phyloP scores from a whole-genome alignment of 2,113 vertebrate species.

The Aptenodytes forsteri region DNA sequence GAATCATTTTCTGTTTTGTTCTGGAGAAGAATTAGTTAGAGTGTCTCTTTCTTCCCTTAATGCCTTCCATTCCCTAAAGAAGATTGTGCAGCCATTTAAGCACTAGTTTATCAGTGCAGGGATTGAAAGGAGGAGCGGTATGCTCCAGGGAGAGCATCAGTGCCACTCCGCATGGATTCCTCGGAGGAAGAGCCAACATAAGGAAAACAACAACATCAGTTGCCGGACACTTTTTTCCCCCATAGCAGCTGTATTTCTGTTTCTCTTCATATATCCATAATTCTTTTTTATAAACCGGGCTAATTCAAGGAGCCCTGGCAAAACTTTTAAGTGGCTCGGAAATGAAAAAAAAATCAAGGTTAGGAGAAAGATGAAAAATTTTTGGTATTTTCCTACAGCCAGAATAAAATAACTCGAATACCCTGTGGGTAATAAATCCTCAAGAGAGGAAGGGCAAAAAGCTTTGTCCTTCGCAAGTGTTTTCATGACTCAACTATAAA shows the following conservation, averaged over 20 bases:
- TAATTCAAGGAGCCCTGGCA: not conserved
- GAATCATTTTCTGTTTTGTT: not conserved
- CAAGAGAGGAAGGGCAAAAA: not conserved
- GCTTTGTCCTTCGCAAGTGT: not conserved
- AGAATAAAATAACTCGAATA: not conserved
- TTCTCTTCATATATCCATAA: not conserved
- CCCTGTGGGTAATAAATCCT: not conserved
- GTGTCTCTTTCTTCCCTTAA: not conserved
- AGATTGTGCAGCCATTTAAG: not conserved
- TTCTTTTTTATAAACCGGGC: not conserved
- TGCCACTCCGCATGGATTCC: not conserved
- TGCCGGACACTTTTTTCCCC: not conserved
- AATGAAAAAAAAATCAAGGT: not conserved
- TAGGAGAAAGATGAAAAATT: not conserved
- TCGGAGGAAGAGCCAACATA: not conserved
- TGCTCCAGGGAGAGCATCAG: not conserved
- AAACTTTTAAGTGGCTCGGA: not conserved
- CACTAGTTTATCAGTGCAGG: not conserved
- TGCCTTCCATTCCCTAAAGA: not conserved
- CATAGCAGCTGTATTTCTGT: not conserved
- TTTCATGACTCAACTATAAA: not conserved
- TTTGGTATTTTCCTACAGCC: not conserved
- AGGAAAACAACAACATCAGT: not conserved
- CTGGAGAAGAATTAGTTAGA: not conserved
- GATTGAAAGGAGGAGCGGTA: not conserved